A percentile compares a stretch with the other conserved stretches of the same genome.
phyloP scores from a whole-genome alignment of 2,113 vertebrate species.

The Ranitomeya variabilis region DNA sequence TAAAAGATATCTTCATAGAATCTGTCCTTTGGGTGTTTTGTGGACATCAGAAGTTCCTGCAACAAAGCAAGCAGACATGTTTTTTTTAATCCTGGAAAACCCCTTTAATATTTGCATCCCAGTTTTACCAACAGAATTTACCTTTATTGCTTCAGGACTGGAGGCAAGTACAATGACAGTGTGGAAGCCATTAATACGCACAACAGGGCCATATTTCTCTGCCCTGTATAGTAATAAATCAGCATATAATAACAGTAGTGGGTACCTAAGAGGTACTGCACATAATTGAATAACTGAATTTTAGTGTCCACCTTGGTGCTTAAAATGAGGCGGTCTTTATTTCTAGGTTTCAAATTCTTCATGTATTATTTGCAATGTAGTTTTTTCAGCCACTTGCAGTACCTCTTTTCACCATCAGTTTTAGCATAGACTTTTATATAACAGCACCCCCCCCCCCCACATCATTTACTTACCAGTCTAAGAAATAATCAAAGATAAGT shows the following conservation, averaged over 20 bases:
- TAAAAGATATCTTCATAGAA: neutral
- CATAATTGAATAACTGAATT: too few relatives aligned
- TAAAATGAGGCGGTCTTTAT: neutral
- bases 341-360: neutral
- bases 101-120: neutral
- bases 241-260: neutral
- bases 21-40: neutral
- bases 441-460: neutral
- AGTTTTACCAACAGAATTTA: neutral
- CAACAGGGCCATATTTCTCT: neutral
- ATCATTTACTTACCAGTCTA: conserved; percentile 1
- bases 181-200: neutral
- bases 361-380: neutral
- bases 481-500: neutral
- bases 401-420: neutral
- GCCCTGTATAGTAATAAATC: neutral
- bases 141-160: conserved; percentile 15
- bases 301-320: neutral
- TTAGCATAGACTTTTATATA: neutral
- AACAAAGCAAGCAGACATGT: neutral
- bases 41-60: neutral
- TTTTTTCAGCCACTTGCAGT: neutral
- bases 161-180: neutral
- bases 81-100: neutral
- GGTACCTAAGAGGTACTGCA: neutral